These are phyloP conservation scores for Emydoidea blandingii DNA, from an alignment of 2,797 vertebrate genomes.

Conservation along the genomic window DNA sequence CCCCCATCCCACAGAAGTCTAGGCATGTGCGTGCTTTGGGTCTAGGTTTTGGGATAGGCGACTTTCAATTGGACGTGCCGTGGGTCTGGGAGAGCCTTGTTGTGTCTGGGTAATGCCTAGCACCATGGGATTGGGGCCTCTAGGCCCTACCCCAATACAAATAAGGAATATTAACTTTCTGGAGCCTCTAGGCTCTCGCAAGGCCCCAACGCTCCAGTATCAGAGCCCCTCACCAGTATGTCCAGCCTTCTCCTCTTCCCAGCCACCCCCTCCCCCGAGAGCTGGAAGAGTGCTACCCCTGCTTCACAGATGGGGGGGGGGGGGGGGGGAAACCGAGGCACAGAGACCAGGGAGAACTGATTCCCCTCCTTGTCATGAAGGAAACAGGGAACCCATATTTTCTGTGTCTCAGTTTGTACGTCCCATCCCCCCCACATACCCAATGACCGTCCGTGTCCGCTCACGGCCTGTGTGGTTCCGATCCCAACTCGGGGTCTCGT, in stretches of 20 bases:
- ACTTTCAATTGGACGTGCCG: accelerated
- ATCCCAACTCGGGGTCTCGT: background rate
- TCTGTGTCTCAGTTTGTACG: background rate
- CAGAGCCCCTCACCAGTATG: background rate
- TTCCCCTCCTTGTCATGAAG: background rate
- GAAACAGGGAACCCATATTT: background rate
- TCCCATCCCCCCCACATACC: background rate
- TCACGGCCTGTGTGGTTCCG: background rate
- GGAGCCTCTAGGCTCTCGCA: background rate
- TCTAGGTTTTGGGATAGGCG: too few species aligned
- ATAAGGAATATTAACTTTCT: background rate
- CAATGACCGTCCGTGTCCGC: background rate
- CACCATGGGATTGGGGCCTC: too few species aligned
- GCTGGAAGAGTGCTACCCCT: too few species aligned
- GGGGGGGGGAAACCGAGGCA: background rate
- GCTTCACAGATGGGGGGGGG: background rate
- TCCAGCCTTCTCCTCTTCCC: background rate
- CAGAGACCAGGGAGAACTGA: background rate
- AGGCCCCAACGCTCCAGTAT: too few species aligned
- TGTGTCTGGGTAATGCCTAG: too few species aligned
- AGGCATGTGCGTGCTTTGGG: background rate
- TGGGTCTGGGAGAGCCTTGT: background rate
- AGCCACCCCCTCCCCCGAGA: too few species aligned
- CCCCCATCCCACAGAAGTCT: too few species aligned
- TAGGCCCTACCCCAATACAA: too few species aligned